These are phyloP conservation scores for Cygnus atratus DNA, from an alignment of 2,113 vertebrate genomes.

Conservation along the genomic window DNA sequence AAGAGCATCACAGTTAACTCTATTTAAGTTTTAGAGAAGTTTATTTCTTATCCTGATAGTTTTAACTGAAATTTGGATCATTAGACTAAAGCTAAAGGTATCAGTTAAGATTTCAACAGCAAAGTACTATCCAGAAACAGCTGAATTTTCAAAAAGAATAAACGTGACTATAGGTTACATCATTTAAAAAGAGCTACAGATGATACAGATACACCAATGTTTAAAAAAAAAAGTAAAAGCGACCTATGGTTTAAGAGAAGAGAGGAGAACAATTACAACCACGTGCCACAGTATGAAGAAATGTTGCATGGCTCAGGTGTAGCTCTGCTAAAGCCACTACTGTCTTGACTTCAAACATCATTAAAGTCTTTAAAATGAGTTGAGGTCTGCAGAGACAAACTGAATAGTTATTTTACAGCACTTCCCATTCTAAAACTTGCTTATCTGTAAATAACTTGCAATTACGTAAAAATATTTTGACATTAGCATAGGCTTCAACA, in stretches of 20 bases:
- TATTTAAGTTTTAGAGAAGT: background rate
- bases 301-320: background rate
- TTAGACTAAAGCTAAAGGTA: background rate
- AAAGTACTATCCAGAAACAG: background rate
- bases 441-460: background rate
- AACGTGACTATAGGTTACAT: background rate
- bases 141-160: background rate
- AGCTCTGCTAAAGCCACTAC: background rate
- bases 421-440: background rate
- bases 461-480: background rate
- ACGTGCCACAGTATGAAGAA: background rate
- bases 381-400: background rate
- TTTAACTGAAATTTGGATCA: background rate
- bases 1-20: background rate
- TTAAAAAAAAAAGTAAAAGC: background rate
- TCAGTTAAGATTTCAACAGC: background rate
- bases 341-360: background rate
- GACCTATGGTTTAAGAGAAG: background rate
- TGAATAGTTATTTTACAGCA: background rate
- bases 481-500: background rate
- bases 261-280: background rate
- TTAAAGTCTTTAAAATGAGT: background rate
- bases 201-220: background rate
- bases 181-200: background rate
- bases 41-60: background rate